phyloP scores from a whole-genome alignment of 2,113 vertebrate species.

The Chauna torquata region DNA sequence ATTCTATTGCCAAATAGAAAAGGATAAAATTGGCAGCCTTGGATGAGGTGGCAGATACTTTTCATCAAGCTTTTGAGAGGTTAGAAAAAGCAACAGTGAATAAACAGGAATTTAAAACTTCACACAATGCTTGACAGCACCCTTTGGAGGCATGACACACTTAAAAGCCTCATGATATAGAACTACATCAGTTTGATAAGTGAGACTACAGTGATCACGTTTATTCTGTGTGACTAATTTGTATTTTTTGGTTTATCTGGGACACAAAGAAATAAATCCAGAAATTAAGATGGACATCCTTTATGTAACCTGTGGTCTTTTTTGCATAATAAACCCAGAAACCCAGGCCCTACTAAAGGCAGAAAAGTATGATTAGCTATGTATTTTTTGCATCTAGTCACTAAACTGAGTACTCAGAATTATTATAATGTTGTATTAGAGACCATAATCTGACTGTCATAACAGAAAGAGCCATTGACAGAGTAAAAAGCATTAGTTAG shows the following conservation, averaged over 20 bases:
- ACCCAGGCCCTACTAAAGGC: neutral
- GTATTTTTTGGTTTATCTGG: neutral
- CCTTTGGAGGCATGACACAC: neutral
- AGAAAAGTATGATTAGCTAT: neutral
- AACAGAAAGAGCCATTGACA: neutral
- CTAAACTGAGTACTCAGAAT: neutral
- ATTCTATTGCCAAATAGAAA: neutral
- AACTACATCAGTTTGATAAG: neutral
- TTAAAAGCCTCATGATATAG: neutral
- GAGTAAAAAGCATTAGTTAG: neutral
- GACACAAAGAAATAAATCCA: neutral
- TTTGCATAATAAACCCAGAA: neutral
- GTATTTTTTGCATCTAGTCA: neutral
- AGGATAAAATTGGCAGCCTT: neutral
- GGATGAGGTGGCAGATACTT: neutral
- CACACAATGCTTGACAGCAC: neutral
- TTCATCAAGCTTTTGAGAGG: neutral
- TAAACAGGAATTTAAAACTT: neutral
- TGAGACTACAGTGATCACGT: neutral
- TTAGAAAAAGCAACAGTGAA: neutral
- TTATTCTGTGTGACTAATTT: neutral
- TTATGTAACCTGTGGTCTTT: neutral
- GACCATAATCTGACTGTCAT: neutral
- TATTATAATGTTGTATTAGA: neutral
- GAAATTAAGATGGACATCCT: neutral